These are phyloP conservation scores for Megalopta genalis DNA, from an alignment of 1,140 invertebrate genomes.

Conservation along the genomic window DNA sequence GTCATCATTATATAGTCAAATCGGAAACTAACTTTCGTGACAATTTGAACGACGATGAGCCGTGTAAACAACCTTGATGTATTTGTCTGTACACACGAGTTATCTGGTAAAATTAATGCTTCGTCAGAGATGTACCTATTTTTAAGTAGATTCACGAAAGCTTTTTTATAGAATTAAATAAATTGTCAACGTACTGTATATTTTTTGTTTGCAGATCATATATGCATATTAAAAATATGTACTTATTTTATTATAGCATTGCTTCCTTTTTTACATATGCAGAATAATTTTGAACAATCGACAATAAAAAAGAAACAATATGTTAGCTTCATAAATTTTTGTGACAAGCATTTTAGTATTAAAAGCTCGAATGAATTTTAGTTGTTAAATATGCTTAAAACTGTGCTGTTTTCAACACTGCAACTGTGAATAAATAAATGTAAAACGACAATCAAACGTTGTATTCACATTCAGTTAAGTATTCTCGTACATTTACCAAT, in stretches of 20 bases:
- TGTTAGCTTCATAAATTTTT: slow-evolving; percentile 36
- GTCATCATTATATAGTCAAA: slow-evolving; percentile 53
- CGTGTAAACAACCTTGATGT: slow-evolving; percentile 55
- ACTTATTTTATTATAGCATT: slow-evolving; percentile 7
- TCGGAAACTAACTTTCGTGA: slow-evolving; percentile 42
- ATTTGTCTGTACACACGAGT: slow-evolving; percentile 41
- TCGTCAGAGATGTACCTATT: slow-evolving; percentile 10
- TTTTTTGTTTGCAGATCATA: not conserved
- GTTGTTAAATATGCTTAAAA: slow-evolving; percentile 39
- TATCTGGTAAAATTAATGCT: slow-evolving; percentile 24
- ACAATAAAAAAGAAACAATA: slow-evolving; percentile 14
- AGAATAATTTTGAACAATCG: slow-evolving; percentile 37
- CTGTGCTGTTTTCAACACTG: slow-evolving; percentile 29
- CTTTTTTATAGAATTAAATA: no score
- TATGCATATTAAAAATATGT: slow-evolving; percentile 12
- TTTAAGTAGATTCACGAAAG: not conserved
- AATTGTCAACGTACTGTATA: not conserved
- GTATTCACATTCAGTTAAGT: not conserved
- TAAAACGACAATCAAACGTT: slow-evolving; percentile 14
- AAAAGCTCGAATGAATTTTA: slow-evolving; percentile 32
- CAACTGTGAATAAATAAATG: slow-evolving; percentile 27
- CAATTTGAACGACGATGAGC: slow-evolving; percentile 39
- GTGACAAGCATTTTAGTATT: slow-evolving; percentile 35
- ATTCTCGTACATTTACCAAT: slow-evolving; percentile 19
- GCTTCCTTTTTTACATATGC: not conserved